Evolutionary conservation across 2,797 vertebrate genomes (phyloP).

Genomic region (Chelidonichthys spinosus): DNA sequence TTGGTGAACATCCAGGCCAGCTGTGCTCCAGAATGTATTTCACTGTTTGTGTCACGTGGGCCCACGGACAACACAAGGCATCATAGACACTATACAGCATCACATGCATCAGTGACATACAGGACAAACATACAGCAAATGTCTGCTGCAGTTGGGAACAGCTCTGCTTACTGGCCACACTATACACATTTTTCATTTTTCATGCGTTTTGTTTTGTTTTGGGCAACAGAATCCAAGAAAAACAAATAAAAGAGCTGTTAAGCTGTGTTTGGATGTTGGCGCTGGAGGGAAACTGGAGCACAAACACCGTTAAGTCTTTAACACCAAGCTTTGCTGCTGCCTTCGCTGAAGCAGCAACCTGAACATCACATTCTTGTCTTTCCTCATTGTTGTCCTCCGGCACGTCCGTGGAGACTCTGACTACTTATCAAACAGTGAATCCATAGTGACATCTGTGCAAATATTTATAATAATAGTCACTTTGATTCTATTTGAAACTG

Average conservation of each 20-base stretch:
- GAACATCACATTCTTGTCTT: neutral
- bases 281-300: neutral
- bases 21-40: slow-evolving; percentile 32
- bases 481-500: neutral
- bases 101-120: neutral
- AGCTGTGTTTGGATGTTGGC: neutral
- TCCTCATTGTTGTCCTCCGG: neutral
- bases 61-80: neutral
- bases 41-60: slow-evolving; percentile 3
- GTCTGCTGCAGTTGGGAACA: neutral
- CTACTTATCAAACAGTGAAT: neutral
- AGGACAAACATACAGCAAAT: neutral
- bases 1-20: slow-evolving; percentile 18
- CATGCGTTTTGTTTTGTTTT: neutral
- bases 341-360: neutral
- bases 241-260: neutral
- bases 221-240: neutral
- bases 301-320: neutral
- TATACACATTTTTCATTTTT: neutral
- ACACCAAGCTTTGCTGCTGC: neutral
- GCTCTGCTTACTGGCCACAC: neutral
- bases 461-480: neutral
- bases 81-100: neutral
- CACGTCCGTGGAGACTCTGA: no score
- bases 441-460: neutral